Conservation (phyloP, 2,113 vertebrate genomes). For the Indri indri region DNA sequence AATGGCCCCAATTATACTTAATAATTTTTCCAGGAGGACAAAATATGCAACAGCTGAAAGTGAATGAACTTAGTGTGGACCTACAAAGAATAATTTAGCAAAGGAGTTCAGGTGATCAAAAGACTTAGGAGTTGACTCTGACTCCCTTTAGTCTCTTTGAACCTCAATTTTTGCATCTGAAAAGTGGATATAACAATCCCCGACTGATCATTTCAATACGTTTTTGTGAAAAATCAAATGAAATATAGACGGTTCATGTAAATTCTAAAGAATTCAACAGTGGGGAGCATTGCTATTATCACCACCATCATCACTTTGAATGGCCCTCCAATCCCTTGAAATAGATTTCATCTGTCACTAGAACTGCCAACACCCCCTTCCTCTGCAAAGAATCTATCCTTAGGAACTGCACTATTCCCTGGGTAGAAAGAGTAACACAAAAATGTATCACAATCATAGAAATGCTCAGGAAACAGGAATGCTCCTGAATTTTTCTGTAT, state of each 20-base stretch:
- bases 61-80: background rate
- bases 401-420: background rate
- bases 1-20: background rate
- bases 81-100: conserved; percentile 14
- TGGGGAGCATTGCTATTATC: background rate
- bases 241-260: background rate
- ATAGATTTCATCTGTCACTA: background rate
- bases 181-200: background rate
- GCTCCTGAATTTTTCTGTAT: background rate
- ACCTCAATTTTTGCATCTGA: conserved; percentile 34
- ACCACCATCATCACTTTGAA: background rate
- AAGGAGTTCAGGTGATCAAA: background rate
- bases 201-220: background rate
- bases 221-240: conserved; percentile 43
- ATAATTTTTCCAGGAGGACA: background rate
- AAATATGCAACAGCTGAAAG: background rate
- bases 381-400: background rate
- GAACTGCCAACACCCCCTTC: background rate
- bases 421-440: background rate
- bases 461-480: conserved; percentile 10
- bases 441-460: background rate
- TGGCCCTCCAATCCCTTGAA: background rate
- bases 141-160: conserved; percentile 18
- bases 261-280: background rate
- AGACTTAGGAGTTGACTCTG: background rate